Conservation (phyloP, 1,140 invertebrate genomes). For the Procambarus virginalis region DNA sequence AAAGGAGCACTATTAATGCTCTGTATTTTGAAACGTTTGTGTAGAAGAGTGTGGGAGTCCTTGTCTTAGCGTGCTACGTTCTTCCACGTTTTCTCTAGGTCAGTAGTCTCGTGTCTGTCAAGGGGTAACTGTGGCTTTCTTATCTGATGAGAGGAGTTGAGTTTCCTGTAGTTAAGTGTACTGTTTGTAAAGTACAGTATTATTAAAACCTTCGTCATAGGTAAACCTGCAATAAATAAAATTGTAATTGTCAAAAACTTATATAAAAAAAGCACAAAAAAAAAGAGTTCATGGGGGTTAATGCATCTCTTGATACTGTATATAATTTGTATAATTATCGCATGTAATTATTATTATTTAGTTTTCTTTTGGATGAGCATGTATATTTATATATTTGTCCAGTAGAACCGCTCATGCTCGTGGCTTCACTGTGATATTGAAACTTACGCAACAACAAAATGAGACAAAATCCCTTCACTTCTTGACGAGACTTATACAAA, state of each 20-base stretch:
- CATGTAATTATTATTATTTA: constrained; percentile 7
- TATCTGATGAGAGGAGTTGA: background rate
- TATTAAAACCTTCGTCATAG: background rate
- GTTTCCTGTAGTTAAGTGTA: constrained; percentile 9
- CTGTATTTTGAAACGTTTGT: too few species aligned
- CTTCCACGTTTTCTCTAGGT: constrained; percentile 16
- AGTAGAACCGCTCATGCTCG: constrained; percentile 10
- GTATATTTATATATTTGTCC: background rate
- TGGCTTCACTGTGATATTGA: constrained; percentile 20
- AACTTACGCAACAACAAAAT: background rate
- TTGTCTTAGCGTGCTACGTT: background rate
- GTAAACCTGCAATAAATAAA: constrained; percentile 1
- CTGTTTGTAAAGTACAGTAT: background rate
- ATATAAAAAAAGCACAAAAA: background rate
- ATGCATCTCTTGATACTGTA: background rate
- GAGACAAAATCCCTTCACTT: background rate
- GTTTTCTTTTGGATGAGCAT: background rate
- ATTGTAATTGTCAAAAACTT: background rate
- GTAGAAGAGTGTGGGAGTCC: background rate
- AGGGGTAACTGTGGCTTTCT: background rate
- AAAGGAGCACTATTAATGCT: background rate
- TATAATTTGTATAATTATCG: constrained; percentile 26
- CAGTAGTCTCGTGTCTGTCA: constrained; percentile 28
- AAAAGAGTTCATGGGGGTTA: background rate
- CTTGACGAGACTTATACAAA: background rate